Base-by-base conservation (phyloP, 2,888 invertebrate species). In the Seira ritae region DNA sequence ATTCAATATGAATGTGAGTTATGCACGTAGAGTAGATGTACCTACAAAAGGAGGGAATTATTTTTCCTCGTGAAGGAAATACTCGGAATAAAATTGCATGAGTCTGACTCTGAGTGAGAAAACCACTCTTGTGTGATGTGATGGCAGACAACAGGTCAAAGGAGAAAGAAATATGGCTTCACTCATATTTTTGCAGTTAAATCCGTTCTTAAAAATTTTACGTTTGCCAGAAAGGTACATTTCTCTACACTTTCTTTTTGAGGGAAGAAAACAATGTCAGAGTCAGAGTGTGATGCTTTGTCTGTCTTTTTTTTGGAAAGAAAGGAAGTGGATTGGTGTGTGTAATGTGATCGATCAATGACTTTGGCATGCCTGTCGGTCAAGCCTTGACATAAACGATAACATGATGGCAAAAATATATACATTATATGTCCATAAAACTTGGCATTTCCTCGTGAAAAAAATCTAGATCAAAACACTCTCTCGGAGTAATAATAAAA, bases 191-290 rank as follows among this genome's bases (percentile, higher is more conserved):
- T 55, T 55, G 12, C 55, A 55, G 55, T 55, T 8, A 55, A 55
- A n/a, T 8, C 3, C 3, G 3, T 55, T 1, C 55, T 20, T 62
- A 20, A 22, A 62, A 62, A 62, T 62, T 50, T 10, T n/a, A 62
- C 42, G n/a, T n/a, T 42, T 42, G n/a, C 6, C 42, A 42, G 42
- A 12, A 42, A 42, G 6, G 42, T 42, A 12, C 42, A 42, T 42
- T 8, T 42, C 6, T 42, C n/a, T n/a, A 8, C 42, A 55, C 55
- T 55, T 62, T 20, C 20, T 19, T 69, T 69, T 22, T n/a, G n/a
- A 68, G 31, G 10, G 66, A 22, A 22, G 24, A 75, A 55, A 67
- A 67, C 31, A 42, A 65, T 74, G 74, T 65, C 74, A 62, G 66
- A 55, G n/a, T n/a, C n/a, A n/a, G n/a, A n/a, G n/a, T n/a, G n/a